A percentile compares a stretch with the other conserved stretches of the same genome.
Evolutionary conservation across 2,113 vertebrate genomes (phyloP).

Genomic region (Alligator sinensis): DNA sequence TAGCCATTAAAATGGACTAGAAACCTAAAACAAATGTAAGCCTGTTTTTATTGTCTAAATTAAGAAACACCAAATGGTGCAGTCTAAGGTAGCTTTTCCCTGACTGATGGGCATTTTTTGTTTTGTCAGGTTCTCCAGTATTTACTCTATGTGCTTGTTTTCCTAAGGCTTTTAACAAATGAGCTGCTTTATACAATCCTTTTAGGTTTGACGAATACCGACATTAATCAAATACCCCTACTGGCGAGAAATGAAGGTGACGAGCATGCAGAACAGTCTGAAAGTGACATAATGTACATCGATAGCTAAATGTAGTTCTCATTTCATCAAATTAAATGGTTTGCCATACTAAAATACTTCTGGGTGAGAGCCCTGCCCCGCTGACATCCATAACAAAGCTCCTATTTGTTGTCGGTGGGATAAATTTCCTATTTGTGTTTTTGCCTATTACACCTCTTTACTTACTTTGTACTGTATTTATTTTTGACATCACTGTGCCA

Average conservation of each 20-base stretch:
- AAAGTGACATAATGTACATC: constrained; percentile 28
- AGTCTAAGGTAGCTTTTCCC: not conserved
- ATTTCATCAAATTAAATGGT: not conserved
- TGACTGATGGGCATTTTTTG: not conserved
- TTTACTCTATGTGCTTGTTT: not conserved
- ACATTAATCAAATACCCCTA: not conserved
- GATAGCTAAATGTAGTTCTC: constrained; percentile 30
- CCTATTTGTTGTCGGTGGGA: not conserved
- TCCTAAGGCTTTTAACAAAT: not conserved
- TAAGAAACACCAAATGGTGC: not conserved
- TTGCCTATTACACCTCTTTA: not conserved
- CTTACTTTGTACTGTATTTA: not conserved
- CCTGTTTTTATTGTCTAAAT: not conserved
- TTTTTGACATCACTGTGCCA: not conserved
- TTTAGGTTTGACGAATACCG: constrained; percentile 28
- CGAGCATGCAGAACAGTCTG: fast-evolving
- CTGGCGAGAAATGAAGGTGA: not conserved
- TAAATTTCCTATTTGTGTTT: not conserved
- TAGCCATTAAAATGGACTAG: not conserved
- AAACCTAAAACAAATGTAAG: not conserved
- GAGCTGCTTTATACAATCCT: not conserved
- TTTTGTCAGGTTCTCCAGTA: not conserved
- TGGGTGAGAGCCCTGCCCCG: not conserved
- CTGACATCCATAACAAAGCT: not conserved
- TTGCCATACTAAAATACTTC: not conserved